Conservation (phyloP, 1,140 invertebrate genomes). For the Eupristina koningsbergeri region DNA sequence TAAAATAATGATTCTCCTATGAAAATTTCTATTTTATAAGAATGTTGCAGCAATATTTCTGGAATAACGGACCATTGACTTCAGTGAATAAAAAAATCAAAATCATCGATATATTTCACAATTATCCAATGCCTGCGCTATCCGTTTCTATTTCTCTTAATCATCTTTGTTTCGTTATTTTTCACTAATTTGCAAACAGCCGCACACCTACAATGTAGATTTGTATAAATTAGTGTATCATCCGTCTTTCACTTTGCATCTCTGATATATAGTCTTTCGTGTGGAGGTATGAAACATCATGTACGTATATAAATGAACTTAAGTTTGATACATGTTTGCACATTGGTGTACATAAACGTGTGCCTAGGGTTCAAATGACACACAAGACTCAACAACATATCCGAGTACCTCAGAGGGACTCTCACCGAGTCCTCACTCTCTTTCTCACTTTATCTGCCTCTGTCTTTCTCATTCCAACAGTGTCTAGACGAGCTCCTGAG, state of each 20-base stretch:
- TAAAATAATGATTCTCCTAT: too few relatives aligned
- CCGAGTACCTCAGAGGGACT: not conserved
- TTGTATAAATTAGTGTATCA: too few relatives aligned
- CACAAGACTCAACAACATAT: not conserved
- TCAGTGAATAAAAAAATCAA: not conserved
- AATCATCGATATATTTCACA: not conserved
- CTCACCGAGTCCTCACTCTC: not conserved
- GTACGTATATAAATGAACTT: not conserved
- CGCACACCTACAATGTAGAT: too few relatives aligned
- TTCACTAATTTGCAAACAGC: too few relatives aligned
- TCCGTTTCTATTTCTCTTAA: not conserved
- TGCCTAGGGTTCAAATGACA: not conserved
- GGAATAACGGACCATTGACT: not conserved
- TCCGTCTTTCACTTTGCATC: too few relatives aligned
- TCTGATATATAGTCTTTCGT: not conserved
- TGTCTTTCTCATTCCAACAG: not conserved
- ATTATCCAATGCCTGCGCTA: not conserved
- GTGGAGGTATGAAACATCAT: not conserved
- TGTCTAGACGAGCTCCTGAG: constrained; percentile 21
- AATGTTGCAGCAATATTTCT: not conserved
- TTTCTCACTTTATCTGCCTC: not conserved
- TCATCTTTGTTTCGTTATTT: too few relatives aligned
- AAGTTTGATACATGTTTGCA: not conserved
- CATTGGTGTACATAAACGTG: not conserved
- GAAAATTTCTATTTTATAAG: too few relatives aligned